These are phyloP conservation scores for Phenacoccus solenopsis DNA, from an alignment of 1,140 invertebrate genomes.

Conservation along the genomic window DNA sequence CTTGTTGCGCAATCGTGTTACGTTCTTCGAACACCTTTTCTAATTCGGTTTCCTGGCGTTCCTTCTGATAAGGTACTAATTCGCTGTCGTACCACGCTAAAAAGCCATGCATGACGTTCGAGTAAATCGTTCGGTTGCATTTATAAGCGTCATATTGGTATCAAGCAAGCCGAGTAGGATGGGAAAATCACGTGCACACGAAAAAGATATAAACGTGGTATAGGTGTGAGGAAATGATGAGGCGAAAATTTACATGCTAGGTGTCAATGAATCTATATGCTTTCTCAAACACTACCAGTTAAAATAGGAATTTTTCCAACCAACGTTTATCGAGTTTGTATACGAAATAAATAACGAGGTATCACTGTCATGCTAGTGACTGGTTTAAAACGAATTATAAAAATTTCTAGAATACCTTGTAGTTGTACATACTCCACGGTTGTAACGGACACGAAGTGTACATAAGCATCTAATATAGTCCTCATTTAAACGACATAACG, in stretches of 20 bases:
- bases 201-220: too few relatives aligned
- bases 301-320: too few relatives aligned
- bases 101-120: background rate
- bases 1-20: conserved; percentile 48
- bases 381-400: too few relatives aligned
- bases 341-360: too few relatives aligned
- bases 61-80: conserved; percentile 67
- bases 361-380: too few relatives aligned
- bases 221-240: too few relatives aligned
- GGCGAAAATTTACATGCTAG: background rate
- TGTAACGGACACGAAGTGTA: background rate
- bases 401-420: background rate
- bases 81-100: conserved; percentile 86
- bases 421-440: background rate
- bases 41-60: conserved; percentile 68
- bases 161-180: background rate
- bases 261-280: too few relatives aligned
- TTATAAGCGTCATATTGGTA: too few relatives aligned
- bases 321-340: too few relatives aligned
- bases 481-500: background rate
- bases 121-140: too few relatives aligned
- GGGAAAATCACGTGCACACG: background rate
- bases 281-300: too few relatives aligned
- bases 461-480: background rate
- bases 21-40: conserved; percentile 78